Conservation (phyloP, 2,113 vertebrate species). For the Bothrops jararaca region DNA sequence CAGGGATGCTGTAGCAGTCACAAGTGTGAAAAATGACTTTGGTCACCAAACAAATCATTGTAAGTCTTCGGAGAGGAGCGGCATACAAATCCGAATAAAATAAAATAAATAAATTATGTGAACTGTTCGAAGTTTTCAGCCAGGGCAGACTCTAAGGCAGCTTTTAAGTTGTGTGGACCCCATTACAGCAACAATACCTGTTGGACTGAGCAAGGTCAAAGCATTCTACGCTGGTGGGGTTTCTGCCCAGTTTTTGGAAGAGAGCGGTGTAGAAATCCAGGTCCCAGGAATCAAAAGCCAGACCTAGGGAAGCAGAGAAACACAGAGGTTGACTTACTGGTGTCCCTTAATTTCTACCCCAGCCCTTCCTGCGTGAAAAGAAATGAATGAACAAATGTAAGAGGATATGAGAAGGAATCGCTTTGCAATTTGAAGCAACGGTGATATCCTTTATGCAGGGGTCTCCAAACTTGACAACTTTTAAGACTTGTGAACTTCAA, state of each 20-base stretch:
- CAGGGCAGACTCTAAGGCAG: neutral
- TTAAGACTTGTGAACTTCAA: neutral
- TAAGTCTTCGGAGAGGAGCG: too few relatives aligned
- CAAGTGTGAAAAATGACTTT: too few relatives aligned
- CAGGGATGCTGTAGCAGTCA: too few relatives aligned
- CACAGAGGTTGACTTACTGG: neutral
- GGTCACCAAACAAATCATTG: too few relatives aligned
- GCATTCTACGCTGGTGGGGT: constrained; percentile 87
- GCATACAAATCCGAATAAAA: too few relatives aligned
- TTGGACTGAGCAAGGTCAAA: constrained; percentile 93
- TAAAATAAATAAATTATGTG: too few relatives aligned
- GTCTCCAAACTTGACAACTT: neutral
- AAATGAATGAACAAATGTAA: neutral
- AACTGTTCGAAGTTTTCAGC: too few relatives aligned
- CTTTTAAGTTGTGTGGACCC: too few relatives aligned
- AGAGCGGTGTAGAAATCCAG: constrained; percentile 83
- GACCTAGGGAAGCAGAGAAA: constrained; percentile 64
- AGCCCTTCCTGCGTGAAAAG: neutral
- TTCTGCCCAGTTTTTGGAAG: constrained; percentile 81
- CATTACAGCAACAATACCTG: constrained; percentile 67
- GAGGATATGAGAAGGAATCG: neutral
- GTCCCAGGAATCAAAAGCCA: constrained; percentile 90
- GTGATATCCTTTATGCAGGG: neutral
- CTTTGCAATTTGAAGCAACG: neutral
- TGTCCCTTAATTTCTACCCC: neutral